A percentile compares a stretch with the other conserved stretches of the same genome.
Conservation (phyloP, 2,113 vertebrate genomes). For the Muntiacus muntjak region DNA sequence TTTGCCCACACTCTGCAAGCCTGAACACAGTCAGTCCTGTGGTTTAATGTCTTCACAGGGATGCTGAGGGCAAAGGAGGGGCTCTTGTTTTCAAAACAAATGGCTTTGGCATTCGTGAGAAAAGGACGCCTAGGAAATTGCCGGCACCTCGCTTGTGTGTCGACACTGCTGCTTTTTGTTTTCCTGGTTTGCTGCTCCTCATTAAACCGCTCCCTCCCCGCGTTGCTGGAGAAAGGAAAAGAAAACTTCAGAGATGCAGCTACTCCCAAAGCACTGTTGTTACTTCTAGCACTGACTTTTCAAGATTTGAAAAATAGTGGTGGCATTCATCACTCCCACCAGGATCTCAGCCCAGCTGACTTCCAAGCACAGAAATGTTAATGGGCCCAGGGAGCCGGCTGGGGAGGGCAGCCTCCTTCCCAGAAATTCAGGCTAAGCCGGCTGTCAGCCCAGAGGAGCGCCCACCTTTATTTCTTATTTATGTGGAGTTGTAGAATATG, state of each 20-base stretch:
- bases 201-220: not conserved
- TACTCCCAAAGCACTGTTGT: not conserved
- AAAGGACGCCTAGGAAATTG: not conserved
- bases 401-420: not conserved
- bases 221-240: not conserved
- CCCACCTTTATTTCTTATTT: not conserved
- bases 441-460: not conserved
- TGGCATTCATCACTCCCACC: not conserved
- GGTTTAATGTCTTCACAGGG: not conserved
- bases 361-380: not conserved
- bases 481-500: not conserved
- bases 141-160: not conserved
- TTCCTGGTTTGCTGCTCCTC: not conserved
- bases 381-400: too few species aligned
- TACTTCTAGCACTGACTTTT: conserved; percentile 4
- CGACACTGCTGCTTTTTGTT: not conserved
- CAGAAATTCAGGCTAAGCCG: not conserved
- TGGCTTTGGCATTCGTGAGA: conserved; percentile 5
- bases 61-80: conserved; percentile 37
- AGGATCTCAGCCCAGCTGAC: not conserved
- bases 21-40: not conserved
- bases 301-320: not conserved
- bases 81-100: conserved; percentile 47
- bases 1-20: not conserved
- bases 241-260: not conserved